Evolutionary conservation across 2,113 vertebrate species (phyloP), one percentile per base, ranked within the genome.

Genomic region (Tyto alba): DNA sequence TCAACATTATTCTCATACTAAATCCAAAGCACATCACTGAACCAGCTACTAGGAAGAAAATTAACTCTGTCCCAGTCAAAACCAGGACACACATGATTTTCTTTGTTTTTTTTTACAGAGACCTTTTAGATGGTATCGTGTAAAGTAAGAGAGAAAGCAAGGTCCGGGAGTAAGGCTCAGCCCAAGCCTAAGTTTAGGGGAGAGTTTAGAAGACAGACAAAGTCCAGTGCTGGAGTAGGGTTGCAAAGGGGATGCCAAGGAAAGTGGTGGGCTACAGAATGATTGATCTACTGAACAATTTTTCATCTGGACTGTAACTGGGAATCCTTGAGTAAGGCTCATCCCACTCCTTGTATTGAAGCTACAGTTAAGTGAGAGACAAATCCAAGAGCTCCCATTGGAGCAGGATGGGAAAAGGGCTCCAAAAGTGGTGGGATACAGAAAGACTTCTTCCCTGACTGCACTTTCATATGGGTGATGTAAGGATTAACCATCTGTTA

Each of bases 51-150:
- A 45, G 43, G 43, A 45, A 45, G 16, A 45, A 45, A 45, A 45
- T 45, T 45, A 45, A 45, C 43, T 45, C 43, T 45, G 43, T 45
- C 43, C 43, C 43, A 45, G 43, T 17, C 18, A 17, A 45, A 45
- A 45, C 16, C 43, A 45, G 43, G 43, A 45, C 43, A 13, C 22
- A 55, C 10, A 7, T 45, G 55, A 34, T 76, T 91, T 75, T 50
- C 23, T 48, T 48, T 63, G 13, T 8, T 84, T 17, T 84, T 17
- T 77, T 84, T 55, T 12, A 38, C 11, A 18, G 32, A 32, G 32
- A 80, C 7, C 1, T 50, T 83, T 86, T n/a, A 48, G 40, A 67
- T 41, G 18, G 5, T 23, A 62, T 43, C 0, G 0, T 47, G 25
- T 84, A 32, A 25, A 80, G 12, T n/a, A 53, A 47, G 16, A 40